Base-by-base conservation (phyloP, 2,888 invertebrate genomes). In the Phaedon cochleariae region DNA sequence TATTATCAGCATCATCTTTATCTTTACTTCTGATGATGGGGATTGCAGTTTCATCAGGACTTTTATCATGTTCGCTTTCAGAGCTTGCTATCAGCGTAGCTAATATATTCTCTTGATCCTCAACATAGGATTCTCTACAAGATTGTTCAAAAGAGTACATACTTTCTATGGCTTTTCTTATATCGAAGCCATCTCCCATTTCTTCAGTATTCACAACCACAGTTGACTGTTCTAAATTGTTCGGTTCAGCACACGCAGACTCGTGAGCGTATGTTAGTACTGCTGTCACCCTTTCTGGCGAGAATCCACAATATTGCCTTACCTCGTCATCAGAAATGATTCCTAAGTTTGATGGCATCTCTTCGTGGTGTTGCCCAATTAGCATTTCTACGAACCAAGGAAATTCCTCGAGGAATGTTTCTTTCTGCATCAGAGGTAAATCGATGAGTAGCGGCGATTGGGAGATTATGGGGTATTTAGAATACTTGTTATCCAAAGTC, bases 401-500 rank as follows among this genome's bases (percentile, higher is more conserved):
- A 41, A 59, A 59, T 2, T 65, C 62, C 26, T 59, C 58, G 15
- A 29, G 22, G 17, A 48, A 17, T 10, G 20, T 12, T n/a, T 29
- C n/a, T 20, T 29, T 12, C 1, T 52, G 17, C 10, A n/a, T 17
- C 9, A 12, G 34, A 9, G 48, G 49, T 4, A 12, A 26, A 45
- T 62, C 52, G 15, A 29, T 15, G 10, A 58, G 29, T 7, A 48
- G 9, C 1, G 55, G 48, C 10, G 29, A 22, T 7, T 22, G 37
- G 1, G 15, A 26, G 0, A 15, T 17, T 6, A 15, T 12, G 20
- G 34, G 37, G 29, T 52, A 17, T 22, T 49, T 55, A 18, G 57
- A 4, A 22, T 59, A 62, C 51, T 59, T 66, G 7, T 34, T 52
- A 17, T 64, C 57, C 21, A 67, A 37, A n/a, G 64, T 60, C 18